Conservation (phyloP, 1,140 invertebrate species). For the Augochlora pura region DNA sequence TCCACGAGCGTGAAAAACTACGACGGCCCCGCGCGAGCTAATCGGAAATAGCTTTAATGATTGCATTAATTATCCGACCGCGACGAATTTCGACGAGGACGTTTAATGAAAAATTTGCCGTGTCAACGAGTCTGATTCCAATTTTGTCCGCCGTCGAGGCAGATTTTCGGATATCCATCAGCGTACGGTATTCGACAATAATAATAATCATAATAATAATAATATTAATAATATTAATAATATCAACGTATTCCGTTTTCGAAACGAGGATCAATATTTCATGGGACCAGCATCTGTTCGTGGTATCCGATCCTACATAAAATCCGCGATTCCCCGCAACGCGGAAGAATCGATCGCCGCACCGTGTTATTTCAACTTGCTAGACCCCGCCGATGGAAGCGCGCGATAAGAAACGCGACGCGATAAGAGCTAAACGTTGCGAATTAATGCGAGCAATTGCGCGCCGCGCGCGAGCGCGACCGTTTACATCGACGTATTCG, state of each 20-base stretch:
- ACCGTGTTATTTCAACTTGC: not conserved
- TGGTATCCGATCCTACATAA: too few relatives aligned
- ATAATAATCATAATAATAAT: not conserved
- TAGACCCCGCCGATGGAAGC: not conserved
- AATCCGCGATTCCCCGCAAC: not conserved
- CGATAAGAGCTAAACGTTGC: not conserved
- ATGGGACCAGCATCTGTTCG: too few relatives aligned
- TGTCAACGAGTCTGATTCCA: not conserved
- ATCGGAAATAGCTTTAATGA: not conserved
- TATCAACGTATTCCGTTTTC: too few relatives aligned
- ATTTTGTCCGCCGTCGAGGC: slow-evolving; percentile 5
- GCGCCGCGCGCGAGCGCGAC: too few relatives aligned
- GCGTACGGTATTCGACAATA: not conserved
- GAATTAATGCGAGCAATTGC: slow-evolving; percentile 2
- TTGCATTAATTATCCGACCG: not conserved
- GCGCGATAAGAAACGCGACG: not conserved
- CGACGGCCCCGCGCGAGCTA: too few relatives aligned
- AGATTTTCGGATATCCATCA: slow-evolving; percentile 2
- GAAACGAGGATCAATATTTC: slow-evolving; percentile 8
- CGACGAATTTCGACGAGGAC: not conserved
- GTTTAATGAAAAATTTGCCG: not conserved
- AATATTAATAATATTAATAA: not conserved
- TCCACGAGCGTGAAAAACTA: too few relatives aligned
- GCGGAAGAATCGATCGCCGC: slow-evolving; percentile 20
- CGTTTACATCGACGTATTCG: not conserved